Percentiles rank a stretch among this genome's conserved stretches.
Conservation (phyloP, 2,888 invertebrate genomes). For the Chesias legatella region DNA sequence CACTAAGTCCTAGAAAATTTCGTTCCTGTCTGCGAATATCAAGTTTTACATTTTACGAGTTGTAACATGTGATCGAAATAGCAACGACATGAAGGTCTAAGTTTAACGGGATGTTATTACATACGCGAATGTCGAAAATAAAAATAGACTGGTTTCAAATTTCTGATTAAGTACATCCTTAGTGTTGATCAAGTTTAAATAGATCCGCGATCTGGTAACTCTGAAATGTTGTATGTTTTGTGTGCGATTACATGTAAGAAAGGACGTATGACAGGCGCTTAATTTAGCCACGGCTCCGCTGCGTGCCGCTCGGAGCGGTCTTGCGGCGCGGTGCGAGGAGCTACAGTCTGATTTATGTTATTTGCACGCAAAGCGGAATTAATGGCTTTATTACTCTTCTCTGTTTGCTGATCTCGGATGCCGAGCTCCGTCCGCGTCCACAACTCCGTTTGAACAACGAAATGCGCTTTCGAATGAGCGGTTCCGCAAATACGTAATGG, state of each 20-base stretch:
- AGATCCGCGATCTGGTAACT: conserved; percentile 25
- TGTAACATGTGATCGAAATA: too few species aligned
- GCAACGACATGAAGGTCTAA: too few species aligned
- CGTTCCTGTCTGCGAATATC: too few species aligned
- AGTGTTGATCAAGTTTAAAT: not conserved
- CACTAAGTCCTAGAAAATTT: too few species aligned
- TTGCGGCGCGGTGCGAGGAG: conserved; percentile 67
- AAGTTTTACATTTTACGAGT: too few species aligned
- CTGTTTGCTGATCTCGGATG: conserved; percentile 69
- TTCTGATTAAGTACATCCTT: too few species aligned
- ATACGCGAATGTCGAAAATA: too few species aligned
- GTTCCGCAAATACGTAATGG: conserved; percentile 52
- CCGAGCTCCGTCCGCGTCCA: conserved; percentile 51
- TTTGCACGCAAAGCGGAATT: conserved; percentile 78
- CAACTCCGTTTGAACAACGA: conserved; percentile 52
- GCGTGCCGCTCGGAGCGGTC: conserved; percentile 59
- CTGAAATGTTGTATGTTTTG: conserved; percentile 44
- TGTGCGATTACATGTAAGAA: conserved; percentile 42
- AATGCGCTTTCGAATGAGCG: conserved; percentile 56
- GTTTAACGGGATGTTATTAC: too few species aligned
- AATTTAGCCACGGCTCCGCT: conserved; percentile 59
- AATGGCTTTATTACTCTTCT: conserved; percentile 77
- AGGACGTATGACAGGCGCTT: conserved; percentile 66
- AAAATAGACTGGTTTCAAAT: too few species aligned
- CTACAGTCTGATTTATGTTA: conserved; percentile 77